A percentile compares a stretch with the other conserved stretches of the same genome.
Conservation (phyloP, 2,113 vertebrate species). For the Geococcyx californianus region DNA sequence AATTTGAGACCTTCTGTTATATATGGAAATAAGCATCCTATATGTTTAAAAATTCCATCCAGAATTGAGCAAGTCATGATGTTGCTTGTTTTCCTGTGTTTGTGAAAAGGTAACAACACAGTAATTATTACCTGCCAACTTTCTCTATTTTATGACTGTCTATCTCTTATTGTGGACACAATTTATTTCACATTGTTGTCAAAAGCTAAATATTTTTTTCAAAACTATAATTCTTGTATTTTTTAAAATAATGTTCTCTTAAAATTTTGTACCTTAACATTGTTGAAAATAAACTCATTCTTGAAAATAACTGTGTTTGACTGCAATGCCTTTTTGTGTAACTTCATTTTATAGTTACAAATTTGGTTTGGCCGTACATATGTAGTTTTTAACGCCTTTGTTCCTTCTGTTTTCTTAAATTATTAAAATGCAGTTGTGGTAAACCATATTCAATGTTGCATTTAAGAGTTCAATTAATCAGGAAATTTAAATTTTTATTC, state of each 20-base stretch:
- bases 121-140: neutral
- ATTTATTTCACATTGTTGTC: neutral
- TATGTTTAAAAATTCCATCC: neutral
- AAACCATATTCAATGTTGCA: neutral
- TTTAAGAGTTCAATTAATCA: neutral
- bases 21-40: neutral
- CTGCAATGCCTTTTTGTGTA: neutral
- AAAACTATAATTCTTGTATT: neutral
- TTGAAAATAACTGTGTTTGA: neutral
- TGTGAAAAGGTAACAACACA: neutral
- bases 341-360: neutral
- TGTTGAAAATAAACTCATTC: neutral
- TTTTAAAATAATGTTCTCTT: neutral
- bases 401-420: neutral
- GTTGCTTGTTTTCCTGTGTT: neutral
- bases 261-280: neutral
- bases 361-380: neutral
- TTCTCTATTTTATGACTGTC: neutral
- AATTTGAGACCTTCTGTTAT: neutral
- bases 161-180: neutral
- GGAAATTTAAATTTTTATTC: neutral
- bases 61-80: neutral
- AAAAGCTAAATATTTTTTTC: neutral
- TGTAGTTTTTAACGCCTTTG: neutral
- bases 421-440: neutral